Evolutionary conservation across 1,140 invertebrate species (phyloP), one percentile per base, ranked within the genome.

Genomic region (Aphis gossypii): DNA sequence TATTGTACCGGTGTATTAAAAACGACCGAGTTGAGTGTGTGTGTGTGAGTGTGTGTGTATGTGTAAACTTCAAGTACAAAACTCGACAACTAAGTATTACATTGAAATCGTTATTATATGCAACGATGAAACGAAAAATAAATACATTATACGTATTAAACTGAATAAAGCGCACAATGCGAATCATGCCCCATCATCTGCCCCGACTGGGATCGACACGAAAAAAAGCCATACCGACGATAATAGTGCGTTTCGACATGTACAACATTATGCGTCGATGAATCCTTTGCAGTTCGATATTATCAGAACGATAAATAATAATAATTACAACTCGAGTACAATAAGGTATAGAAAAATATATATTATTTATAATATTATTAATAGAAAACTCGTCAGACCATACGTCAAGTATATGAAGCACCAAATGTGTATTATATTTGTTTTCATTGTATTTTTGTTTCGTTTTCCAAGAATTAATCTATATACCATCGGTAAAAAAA

Each of bases 141-240:
- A 76, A 76, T 76, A 76, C 60, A 76, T n/a, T n/a, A 76, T 76
- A 76, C 30, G n/a, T 20, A n/a, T n/a, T n/a, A 76, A 76, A 76
- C 30, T 18, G 60, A 76, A 76, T 76, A 76, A 76, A 76, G 5
- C 60, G 60, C 60, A 76, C 60, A n/a, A 76, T 76, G 60, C 60
- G 30, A n/a, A 76, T 76, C 60, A 18, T 14, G 6, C n/a, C 30
- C 60, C 60, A 18, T n/a, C 14, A n/a, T 68, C 30, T 18, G 11
- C 14, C 4, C 1, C 30, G 18, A 2, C n/a, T 3, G 4, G 60
- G 14, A 76, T 76, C 60, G 60, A 18, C 60, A n/a, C 11, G n/a
- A 76, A n/a, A 68, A 68, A 60, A 68, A 68, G 30, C 60, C 60
- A 76, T 14, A 11, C 0, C 11, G 30, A n/a, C 30, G 60, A 76